Percentiles rank a stretch among this genome's conserved stretches.
Conservation (phyloP, 2,797 vertebrate species). For the Taenioides sp. region DNA sequence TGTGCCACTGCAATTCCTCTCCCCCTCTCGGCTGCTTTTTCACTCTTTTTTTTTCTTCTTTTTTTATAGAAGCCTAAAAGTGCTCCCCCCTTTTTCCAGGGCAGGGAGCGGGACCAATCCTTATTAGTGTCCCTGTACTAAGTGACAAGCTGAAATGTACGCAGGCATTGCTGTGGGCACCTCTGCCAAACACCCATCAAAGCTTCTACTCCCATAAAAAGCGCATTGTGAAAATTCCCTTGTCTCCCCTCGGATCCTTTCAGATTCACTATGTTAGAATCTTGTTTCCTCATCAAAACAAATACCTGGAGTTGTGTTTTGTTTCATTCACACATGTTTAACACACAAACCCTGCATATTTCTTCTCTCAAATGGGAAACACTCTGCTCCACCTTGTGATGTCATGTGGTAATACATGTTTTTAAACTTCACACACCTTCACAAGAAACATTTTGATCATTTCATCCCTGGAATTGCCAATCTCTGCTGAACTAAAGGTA, state of each 20-base stretch:
- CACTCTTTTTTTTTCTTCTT: slow-evolving; percentile 36
- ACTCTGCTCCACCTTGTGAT: too few relatives aligned
- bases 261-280: slow-evolving; percentile 26
- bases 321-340: too few relatives aligned
- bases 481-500: too few relatives aligned
- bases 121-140: slow-evolving; percentile 80
- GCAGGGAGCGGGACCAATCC: slow-evolving; percentile 75
- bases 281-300: too few relatives aligned
- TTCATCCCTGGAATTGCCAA: too few relatives aligned
- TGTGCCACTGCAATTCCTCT: slow-evolving; percentile 72
- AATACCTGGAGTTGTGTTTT: too few relatives aligned
- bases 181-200: slow-evolving; percentile 78
- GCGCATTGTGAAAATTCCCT: slow-evolving; percentile 46
- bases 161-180: slow-evolving; percentile 72
- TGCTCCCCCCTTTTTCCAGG: slow-evolving; percentile 62
- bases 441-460: too few relatives aligned
- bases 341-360: too few relatives aligned
- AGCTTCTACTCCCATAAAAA: slow-evolving; percentile 69
- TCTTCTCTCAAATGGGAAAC: too few relatives aligned
- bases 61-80: slow-evolving; percentile 69
- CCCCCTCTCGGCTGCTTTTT: slow-evolving; percentile 46
- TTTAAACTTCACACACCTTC: too few relatives aligned
- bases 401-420: too few relatives aligned
- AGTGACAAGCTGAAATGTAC: slow-evolving; percentile 78
- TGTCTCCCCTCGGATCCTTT: slow-evolving; percentile 44